These are phyloP conservation scores for Noctua pronuba DNA, from an alignment of 2,888 invertebrate species.

Conservation along the genomic window DNA sequence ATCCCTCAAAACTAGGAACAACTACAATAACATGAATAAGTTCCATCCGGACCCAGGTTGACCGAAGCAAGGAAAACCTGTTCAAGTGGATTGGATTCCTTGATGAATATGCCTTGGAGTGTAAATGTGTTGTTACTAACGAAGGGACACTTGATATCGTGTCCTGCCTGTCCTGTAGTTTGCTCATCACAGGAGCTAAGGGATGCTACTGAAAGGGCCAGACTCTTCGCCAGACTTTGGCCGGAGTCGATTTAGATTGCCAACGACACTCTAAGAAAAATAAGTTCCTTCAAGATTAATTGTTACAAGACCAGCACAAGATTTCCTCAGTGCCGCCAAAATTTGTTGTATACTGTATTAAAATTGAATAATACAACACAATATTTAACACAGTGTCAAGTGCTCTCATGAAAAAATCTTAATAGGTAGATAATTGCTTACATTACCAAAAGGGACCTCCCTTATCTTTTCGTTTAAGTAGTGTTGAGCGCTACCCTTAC, in stretches of 20 bases:
- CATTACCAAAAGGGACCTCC: slow-evolving; percentile 44
- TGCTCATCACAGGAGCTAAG: neutral
- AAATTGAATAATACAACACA: neutral
- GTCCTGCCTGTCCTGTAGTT: neutral
- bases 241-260: neutral
- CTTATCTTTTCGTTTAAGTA: slow-evolving; percentile 50
- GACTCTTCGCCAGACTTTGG: neutral
- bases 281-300: neutral
- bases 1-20: neutral
- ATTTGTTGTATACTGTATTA: neutral
- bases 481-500: slow-evolving; percentile 39
- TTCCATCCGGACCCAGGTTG: neutral
- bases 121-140: neutral
- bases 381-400: slow-evolving; percentile 15
- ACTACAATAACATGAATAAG: neutral
- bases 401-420: slow-evolving; percentile 25
- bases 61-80: neutral
- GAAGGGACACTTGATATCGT: neutral
- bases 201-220: neutral
- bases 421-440: slow-evolving; percentile 52
- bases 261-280: neutral
- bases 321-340: neutral
- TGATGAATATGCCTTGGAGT: neutral
- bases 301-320: neutral
- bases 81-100: too few species aligned